phyloP scores from a whole-genome alignment of 2,888 invertebrate species.

The Plagodis dolabraria region DNA sequence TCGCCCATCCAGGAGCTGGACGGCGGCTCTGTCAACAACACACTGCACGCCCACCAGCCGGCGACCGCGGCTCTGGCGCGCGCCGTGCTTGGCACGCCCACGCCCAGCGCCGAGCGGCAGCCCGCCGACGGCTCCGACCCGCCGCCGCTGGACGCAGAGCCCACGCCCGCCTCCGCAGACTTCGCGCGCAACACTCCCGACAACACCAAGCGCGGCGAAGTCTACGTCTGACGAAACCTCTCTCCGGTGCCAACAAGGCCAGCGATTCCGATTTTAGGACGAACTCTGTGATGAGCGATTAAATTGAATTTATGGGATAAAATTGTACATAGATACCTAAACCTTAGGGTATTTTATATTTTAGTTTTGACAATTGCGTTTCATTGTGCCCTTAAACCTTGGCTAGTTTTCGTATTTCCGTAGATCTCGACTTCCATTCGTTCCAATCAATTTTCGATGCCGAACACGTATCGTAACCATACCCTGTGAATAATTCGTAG shows the following conservation, averaged over 20 bases:
- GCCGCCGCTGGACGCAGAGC: constrained; percentile 25
- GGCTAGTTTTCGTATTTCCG: too few species aligned
- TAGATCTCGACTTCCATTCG: too few species aligned
- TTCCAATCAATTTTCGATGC: too few species aligned
- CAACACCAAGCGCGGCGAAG: constrained; percentile 74
- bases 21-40: constrained; percentile 90
- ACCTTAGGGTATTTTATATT: constrained; percentile 56
- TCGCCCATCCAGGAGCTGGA: constrained; percentile 94
- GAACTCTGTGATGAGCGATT: constrained; percentile 4
- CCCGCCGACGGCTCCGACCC: constrained; percentile 63
- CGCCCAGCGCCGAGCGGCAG: constrained; percentile 84
- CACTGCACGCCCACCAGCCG: constrained; percentile 89
- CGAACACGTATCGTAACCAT: too few species aligned
- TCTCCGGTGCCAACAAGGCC: neutral
- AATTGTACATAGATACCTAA: constrained; percentile 63
- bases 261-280: neutral
- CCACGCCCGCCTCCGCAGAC: constrained; percentile 75
- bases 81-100: constrained; percentile 83
- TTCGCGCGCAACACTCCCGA: constrained; percentile 52
- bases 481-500: too few species aligned
- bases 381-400: constrained; percentile 31
- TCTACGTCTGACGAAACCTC: constrained; percentile 61
- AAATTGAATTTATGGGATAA: constrained; percentile 65
- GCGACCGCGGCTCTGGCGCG: constrained; percentile 92
- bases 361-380: constrained; percentile 46